Percentiles rank a stretch among this genome's conserved stretches.
Evolutionary conservation across 2,113 vertebrate genomes (phyloP).

Genomic region (Poecilia latipinna): DNA sequence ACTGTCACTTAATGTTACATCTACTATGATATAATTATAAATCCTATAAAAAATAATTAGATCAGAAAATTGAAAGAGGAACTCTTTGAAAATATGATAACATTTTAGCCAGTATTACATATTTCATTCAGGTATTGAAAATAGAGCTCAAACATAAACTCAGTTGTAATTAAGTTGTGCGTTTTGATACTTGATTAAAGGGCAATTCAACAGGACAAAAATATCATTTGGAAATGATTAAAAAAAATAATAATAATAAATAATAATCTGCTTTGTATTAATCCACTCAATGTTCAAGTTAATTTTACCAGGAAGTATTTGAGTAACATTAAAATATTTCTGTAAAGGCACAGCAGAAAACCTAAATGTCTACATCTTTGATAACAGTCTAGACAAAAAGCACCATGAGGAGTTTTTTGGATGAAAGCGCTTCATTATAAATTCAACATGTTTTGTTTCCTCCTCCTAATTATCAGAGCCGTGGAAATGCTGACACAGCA

Average conservation of each 20-base stretch:
- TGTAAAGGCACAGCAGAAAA: background rate
- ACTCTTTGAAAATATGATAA: no score
- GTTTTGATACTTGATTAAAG: background rate
- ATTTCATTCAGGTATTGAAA: no score
- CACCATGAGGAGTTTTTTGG: constrained; percentile 1
- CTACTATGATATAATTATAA: background rate
- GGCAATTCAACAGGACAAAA: background rate
- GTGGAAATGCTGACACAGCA: constrained; percentile 6
- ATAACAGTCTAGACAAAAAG: constrained; percentile 8
- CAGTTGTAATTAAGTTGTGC: background rate
- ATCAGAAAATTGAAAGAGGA: no score
- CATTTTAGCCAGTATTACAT: no score
- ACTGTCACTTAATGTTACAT: background rate
- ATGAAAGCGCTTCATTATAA: constrained; percentile 1
- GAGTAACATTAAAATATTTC: background rate
- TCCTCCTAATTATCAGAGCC: constrained; percentile 2
- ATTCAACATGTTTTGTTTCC: background rate
- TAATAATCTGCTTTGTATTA: background rate
- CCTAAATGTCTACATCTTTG: constrained; percentile 1
- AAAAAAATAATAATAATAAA: background rate
- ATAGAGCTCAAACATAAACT: background rate
- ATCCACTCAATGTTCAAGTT: background rate
- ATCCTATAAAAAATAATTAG: background rate
- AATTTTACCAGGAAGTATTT: no score
- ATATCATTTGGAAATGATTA: background rate